Evolutionary conservation across 2,888 invertebrate species (phyloP), one percentile per base, ranked within the genome.

Genomic region (Sipha maydis): DNA sequence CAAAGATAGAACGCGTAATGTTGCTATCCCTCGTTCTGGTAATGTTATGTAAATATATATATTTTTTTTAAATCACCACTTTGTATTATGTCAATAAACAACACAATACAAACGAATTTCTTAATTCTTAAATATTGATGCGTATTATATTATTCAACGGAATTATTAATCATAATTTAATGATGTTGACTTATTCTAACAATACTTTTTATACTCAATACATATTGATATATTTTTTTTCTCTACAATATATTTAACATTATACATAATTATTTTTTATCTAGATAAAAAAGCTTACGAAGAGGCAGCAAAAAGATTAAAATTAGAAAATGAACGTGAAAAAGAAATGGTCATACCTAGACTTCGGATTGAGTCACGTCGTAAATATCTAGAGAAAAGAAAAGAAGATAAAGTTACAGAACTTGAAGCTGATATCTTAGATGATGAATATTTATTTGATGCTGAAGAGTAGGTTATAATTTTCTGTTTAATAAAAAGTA

Each of bases 341-440:
- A 93, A 96, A 80, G 96, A 96, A 86, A 97, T 96, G 92, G 94
- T 98, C 90, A 93, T 99, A 83, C 98, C 98, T 0, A 96, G 96
- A 91, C 92, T 99, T 41, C 94, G 99, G 67, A 93, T 98, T 31
- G 96, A 98, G 91, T 99, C 99, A 0, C 94, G 99, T 48, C 93
- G 98, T 79, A 96, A 97, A 91, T 99, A 99, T 92, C 93, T 99
- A 90, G 96, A 97, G 91, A 99, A 99, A 92, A 94, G 99, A 78
- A 98, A 98, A 92, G 97, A 96, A 89, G 99, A 99, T 91, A 99
- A 99, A 93, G 95, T 99, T 67, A 95, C 96, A 19, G 99, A 99
- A 92, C 93, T 99, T 83, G 99, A 99, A 92, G 97, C 96, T 11
- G 98, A 98, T 91, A 97, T 99, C 89, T 93, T 95, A 79, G 99